Evolutionary conservation across 2,888 invertebrate species (phyloP).

Genomic region (Baccha elongata): DNA sequence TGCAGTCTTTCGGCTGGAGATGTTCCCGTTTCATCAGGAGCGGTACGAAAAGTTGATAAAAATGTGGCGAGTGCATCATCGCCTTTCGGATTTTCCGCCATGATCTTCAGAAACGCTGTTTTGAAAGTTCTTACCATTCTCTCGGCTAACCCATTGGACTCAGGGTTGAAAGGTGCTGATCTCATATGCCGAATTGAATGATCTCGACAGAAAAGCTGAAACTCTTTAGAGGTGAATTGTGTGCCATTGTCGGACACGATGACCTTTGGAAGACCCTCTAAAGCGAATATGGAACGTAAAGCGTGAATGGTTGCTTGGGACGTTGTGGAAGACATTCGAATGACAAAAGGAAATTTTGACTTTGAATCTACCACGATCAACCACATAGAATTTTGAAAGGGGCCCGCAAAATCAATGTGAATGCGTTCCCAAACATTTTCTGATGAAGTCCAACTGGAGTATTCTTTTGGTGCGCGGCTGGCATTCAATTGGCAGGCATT

Average conservation of each 20-base stretch:
- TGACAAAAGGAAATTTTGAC: not conserved
- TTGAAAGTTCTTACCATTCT: too few relatives aligned
- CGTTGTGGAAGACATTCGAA: too few relatives aligned
- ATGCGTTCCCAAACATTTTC: slow-evolving; percentile 20
- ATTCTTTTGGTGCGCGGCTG: not conserved
- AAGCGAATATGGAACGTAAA: too few relatives aligned
- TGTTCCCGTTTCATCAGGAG: not conserved
- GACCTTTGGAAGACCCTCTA: too few relatives aligned
- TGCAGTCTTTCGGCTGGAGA: slow-evolving; percentile 75
- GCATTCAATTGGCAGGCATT: slow-evolving; percentile 9
- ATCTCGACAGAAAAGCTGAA: too few relatives aligned
- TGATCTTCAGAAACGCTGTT: too few relatives aligned
- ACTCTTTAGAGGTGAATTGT: too few relatives aligned
- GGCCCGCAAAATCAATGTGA: slow-evolving; percentile 28
- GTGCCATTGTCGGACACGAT: too few relatives aligned
- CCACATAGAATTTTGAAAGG: slow-evolving; percentile 12
- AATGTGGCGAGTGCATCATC: slow-evolving; percentile 2
- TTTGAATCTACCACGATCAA: slow-evolving; percentile 8
- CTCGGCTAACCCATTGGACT: not conserved
- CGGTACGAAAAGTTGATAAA: not conserved
- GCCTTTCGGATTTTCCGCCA: too few relatives aligned
- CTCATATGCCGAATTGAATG: not conserved
- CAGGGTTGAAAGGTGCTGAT: slow-evolving; percentile 6
- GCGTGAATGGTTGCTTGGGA: too few relatives aligned
- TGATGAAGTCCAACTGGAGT: slow-evolving; percentile 15